Conservation (phyloP, 2,888 invertebrate species). For the Heliconius cydno region DNA sequence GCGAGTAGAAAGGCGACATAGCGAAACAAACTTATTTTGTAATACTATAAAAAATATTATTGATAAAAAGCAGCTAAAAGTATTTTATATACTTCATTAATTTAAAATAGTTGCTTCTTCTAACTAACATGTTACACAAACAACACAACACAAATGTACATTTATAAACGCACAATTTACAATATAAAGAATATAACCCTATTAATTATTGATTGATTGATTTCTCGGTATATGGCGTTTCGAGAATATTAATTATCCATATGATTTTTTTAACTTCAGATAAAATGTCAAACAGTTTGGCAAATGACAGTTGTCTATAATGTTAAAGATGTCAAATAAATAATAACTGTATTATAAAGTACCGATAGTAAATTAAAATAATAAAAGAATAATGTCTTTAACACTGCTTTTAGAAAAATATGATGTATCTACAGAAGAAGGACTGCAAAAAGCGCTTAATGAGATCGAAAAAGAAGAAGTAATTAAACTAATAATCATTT, state of each 20-base stretch:
- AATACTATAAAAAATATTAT: background rate
- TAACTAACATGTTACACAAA: too few relatives aligned
- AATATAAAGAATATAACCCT: background rate
- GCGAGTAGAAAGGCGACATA: slow-evolving; percentile 15
- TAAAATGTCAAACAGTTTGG: background rate
- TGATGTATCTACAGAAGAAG: slow-evolving; percentile 81
- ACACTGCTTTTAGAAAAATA: slow-evolving; percentile 74
- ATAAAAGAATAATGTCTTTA: slow-evolving; percentile 51
- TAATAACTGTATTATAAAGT: background rate
- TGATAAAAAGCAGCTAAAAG: background rate
- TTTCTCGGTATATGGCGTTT: too few relatives aligned
- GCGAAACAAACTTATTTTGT: slow-evolving; percentile 21
- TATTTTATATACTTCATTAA: background rate
- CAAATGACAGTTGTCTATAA: slow-evolving; percentile 16
- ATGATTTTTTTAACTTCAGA: background rate
- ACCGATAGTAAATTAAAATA: background rate
- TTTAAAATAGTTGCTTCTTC: background rate
- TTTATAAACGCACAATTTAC: background rate
- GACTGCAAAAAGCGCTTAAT: slow-evolving; percentile 81
- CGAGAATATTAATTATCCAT: too few relatives aligned
- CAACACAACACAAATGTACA: background rate
- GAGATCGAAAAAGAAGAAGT: slow-evolving; percentile 85
- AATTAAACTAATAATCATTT: slow-evolving; percentile 43
- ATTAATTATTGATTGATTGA: too few relatives aligned
- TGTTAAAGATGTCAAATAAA: background rate